Evolutionary conservation across 2,113 vertebrate genomes (phyloP), one percentile per base, ranked within the genome.

Genomic region (Oreochromis niloticus): DNA sequence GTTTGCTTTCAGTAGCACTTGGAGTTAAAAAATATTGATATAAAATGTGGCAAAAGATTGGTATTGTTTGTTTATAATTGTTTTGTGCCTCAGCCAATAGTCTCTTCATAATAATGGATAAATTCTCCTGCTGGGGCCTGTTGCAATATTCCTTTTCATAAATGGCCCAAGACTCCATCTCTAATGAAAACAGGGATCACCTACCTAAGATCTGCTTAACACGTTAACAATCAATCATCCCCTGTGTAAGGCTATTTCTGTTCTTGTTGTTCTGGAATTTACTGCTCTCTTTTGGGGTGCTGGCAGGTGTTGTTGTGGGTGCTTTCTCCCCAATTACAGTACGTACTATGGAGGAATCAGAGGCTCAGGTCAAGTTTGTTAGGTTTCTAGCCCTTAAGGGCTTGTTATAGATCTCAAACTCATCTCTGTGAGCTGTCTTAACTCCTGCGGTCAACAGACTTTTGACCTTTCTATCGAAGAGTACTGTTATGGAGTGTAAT

Each of bases 331-430:
- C 90, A 91, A 88, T 93, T 91, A 91, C 41, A 4, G 24, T 75
- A 75, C 16, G 2, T 90, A 24, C 55, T 87, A 34, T 57, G 30
- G 78, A 61, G 54, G 11, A 71, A 79, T 61, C 52, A 4, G 61
- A 56, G 82, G 57, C 79, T 88, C 68, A 43, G 88, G 91, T 93
- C 87, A 87, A 66, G 86, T 90, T 89, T 54, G 87, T 66, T 68
- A 80, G 83, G 82, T 91, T 91, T 88, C 75, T 32, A 27, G 80
- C 82, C 86, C 88, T 91, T 85, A 90, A 91, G 89, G 87, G 89
- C 84, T 92, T 93, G 90, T 95, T 94, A 92, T 89, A 88, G 88
- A 89, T 90, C 92, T 92, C 89, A 92, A 83, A 91, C 85, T 91
- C 86, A 85, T 93, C 90, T 83, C 87, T 71, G 88, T 80, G 82